Percentiles rank a stretch among this genome's conserved stretches.
phyloP scores from a whole-genome alignment of 2,888 invertebrate species.

The Athetis lepigone region DNA sequence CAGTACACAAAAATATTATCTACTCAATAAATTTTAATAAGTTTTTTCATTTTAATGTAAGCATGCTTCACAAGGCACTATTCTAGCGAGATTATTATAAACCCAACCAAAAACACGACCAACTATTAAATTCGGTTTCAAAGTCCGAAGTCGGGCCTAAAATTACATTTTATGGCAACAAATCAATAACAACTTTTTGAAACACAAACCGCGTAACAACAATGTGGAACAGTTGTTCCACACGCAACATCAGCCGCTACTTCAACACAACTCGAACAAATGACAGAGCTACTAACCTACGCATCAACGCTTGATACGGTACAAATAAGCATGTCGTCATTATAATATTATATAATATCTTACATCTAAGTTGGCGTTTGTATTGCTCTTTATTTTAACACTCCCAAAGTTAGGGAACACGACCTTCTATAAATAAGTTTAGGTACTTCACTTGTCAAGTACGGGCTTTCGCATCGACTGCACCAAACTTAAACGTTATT shows the following conservation, averaged over 20 bases:
- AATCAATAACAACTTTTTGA: conserved; percentile 78
- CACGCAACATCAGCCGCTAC: conserved; percentile 73
- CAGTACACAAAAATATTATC: conserved; percentile 85
- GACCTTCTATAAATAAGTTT: conserved; percentile 60
- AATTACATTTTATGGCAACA: conserved; percentile 84
- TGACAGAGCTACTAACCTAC: conserved; percentile 64
- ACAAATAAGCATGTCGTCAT: conserved; percentile 76
- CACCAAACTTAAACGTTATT: conserved; percentile 62
- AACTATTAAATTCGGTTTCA: conserved; percentile 89
- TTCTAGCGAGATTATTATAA: conserved; percentile 86
- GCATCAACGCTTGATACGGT: conserved; percentile 68
- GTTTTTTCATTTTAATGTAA: conserved; percentile 79
- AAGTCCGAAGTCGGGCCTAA: conserved; percentile 85
- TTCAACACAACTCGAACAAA: conserved; percentile 71
- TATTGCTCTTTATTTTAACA: conserved; percentile 82
- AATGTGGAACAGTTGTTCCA: conserved; percentile 70
- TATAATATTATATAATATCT: conserved; percentile 69
- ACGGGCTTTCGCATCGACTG: conserved; percentile 59
- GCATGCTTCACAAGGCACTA: conserved; percentile 90
- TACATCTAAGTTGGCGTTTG: conserved; percentile 87
- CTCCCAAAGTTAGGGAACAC: conserved; percentile 57
- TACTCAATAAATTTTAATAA: conserved; percentile 77
- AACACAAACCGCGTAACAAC: conserved; percentile 70
- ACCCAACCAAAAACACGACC: conserved; percentile 79
- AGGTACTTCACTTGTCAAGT: conserved; percentile 58